Evolutionary conservation across 2,888 invertebrate genomes (phyloP).

Genomic region (Nomada goodeniana): DNA sequence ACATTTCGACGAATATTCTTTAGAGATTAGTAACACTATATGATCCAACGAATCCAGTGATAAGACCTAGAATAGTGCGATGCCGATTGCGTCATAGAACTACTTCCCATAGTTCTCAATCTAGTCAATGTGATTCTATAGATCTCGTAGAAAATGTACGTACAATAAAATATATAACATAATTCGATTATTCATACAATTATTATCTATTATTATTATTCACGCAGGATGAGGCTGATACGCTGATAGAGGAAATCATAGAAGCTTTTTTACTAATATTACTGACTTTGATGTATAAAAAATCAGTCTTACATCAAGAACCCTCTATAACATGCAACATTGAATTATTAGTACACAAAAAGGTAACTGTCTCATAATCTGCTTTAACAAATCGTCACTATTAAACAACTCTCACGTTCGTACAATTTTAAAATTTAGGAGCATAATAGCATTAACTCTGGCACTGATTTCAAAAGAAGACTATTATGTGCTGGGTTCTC

Average conservation of each 20-base stretch:
- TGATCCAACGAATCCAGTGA: constrained; percentile 87
- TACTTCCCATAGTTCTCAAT: constrained; percentile 84
- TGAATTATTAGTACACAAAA: constrained; percentile 73
- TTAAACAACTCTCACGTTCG: not conserved
- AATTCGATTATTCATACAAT: not conserved
- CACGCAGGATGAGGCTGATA: constrained; percentile 78
- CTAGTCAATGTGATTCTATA: constrained; percentile 85
- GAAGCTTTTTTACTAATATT: constrained; percentile 85
- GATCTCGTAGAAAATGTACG: constrained; percentile 83
- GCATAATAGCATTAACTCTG: constrained; percentile 42
- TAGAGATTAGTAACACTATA: constrained; percentile 86
- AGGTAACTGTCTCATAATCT: constrained; percentile 65
- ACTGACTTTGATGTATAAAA: constrained; percentile 84
- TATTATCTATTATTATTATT: not conserved
- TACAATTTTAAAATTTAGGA: constrained; percentile 47
- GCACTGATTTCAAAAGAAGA: constrained; percentile 83
- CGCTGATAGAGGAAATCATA: constrained; percentile 84
- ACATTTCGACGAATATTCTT: constrained; percentile 21
- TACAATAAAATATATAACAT: constrained; percentile 29
- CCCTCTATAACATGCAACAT: constrained; percentile 76
- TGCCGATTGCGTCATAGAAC: constrained; percentile 79
- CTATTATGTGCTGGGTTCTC: constrained; percentile 87
- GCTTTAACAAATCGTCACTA: not conserved
- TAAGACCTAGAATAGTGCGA: constrained; percentile 84
- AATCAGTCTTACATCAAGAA: constrained; percentile 73